Conservation (phyloP, 2,888 invertebrate genomes). For the Psylliodes chrysocephalus region DNA sequence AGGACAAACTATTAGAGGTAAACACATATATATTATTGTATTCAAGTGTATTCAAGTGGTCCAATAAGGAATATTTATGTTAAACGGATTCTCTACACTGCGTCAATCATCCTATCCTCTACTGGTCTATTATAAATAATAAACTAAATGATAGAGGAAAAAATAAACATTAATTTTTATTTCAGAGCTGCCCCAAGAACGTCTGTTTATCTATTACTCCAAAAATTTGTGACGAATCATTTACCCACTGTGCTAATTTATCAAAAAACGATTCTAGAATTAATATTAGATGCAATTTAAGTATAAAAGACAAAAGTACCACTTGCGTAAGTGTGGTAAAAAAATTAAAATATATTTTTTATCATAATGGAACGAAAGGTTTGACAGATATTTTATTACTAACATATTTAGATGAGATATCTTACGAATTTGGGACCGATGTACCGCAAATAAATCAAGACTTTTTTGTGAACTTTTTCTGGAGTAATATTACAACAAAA, state of each 20-base stretch:
- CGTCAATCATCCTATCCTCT: too few species aligned
- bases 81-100: too few species aligned
- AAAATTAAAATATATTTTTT: conserved; percentile 58
- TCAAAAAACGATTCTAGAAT: conserved; percentile 42
- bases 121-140: too few species aligned
- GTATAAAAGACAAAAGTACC: conserved; percentile 41
- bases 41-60: too few species aligned
- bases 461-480: conserved; percentile 57
- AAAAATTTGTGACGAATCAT: conserved; percentile 54
- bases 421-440: conserved; percentile 44
- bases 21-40: too few species aligned
- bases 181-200: conserved; percentile 59
- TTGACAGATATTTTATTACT: conserved; percentile 59
- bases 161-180: conserved; percentile 42
- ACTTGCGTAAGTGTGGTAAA: conserved; percentile 58
- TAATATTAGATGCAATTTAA: conserved; percentile 45
- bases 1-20: conserved; percentile 52
- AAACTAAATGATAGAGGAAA: too few species aligned
- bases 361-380: conserved; percentile 64
- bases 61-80: too few species aligned
- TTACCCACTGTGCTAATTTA: conserved; percentile 52
- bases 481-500: conserved; percentile 56
- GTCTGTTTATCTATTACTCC: conserved; percentile 56
- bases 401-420: conserved; percentile 50
- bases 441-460: conserved; percentile 49